Conservation (phyloP, 2,113 vertebrate species). For the Hystrix brachyura region DNA sequence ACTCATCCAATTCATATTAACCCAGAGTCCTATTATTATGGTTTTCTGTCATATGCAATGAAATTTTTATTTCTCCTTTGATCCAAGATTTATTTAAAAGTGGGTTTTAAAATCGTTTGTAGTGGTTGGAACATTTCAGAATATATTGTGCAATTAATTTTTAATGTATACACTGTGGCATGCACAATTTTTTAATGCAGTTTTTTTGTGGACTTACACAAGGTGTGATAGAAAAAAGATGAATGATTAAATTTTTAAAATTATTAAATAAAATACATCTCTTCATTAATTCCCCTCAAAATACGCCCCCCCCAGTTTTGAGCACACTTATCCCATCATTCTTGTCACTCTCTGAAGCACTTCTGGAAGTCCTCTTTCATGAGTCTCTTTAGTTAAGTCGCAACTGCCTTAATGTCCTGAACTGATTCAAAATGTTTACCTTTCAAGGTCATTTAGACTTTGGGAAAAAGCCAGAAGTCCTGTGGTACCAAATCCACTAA, state of each 20-base stretch:
- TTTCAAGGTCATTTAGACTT: background rate
- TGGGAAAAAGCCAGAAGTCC: background rate
- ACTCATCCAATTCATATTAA: slow-evolving; percentile 58
- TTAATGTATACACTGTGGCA: background rate
- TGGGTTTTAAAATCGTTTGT: slow-evolving; percentile 47
- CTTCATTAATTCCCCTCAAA: background rate
- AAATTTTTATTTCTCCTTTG: slow-evolving; percentile 66
- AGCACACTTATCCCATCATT: background rate
- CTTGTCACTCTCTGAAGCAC: background rate
- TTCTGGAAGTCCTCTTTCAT: background rate
- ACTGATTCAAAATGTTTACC: background rate
- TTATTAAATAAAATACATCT: background rate
- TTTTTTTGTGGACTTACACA: background rate
- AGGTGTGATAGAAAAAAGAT: background rate
- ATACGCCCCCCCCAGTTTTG: too few species aligned
- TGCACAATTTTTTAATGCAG: background rate
- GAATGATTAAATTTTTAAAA: background rate
- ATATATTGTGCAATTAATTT: slow-evolving; percentile 41
- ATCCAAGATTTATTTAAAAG: slow-evolving; percentile 58
- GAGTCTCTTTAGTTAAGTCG: background rate
- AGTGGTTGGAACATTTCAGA: slow-evolving; percentile 43
- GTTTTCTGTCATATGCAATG: slow-evolving; percentile 45
- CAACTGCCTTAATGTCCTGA: background rate
- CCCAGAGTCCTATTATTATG: background rate
- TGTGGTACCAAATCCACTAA: background rate